Evolutionary conservation across 1,140 invertebrate genomes (phyloP), one percentile per base, ranked within the genome.

Genomic region (Drosophila littoralis): DNA sequence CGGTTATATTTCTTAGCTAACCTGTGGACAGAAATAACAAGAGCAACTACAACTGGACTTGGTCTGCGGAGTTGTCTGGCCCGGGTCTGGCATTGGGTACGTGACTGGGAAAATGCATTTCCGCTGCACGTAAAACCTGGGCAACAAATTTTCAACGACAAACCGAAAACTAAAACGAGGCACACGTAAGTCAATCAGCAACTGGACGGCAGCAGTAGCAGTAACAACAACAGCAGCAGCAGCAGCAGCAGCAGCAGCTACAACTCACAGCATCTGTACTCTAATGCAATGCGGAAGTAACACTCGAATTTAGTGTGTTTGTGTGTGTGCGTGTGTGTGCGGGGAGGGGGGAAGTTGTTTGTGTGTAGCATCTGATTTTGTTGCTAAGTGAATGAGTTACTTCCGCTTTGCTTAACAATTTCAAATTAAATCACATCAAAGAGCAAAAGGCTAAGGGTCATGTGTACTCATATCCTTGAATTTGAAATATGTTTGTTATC

Each of bases 41-140:
- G 22, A 45, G 40, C 40, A 22, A 35, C 22, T 57, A 58, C 63
- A 59, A 36, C 54, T 55, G 40, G 48, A 59, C 59, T 46, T 48
- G 60, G 58, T 46, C 63, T 45, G 40, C 22, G 22, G 33, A 57
- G 51, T 42, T 63, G 51, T 73, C 65, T 69, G 68, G 72, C 43
- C 17, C 42, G 73, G 63, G 81, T 85, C 78, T 81, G 63, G 50
- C 43, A 64, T 55, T 67, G 75, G 77, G 17, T 45, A 88, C 83
- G 83, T 88, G 83, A 88, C 83, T 88, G 84, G 83, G 72, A 77
- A 86, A 88, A 88, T 88, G 83, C 83, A 88, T 88, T 88, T 88
- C 83, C 83, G 83, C 46, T 77, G 83, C 84, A 88, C 83, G 83
- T 88, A 88, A 55, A 74, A 61, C 42, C 68, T 66, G 48, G 76